A percentile compares a stretch with the other conserved stretches of the same genome.
Conservation (phyloP, 1,140 invertebrate genomes). For the Apis mellifera region Amel_HAv3.1 CM009936.2:6749001-6749500, state of each 20-base stretch:
- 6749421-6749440: too few relatives aligned
- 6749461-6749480: too few relatives aligned
- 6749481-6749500: too few relatives aligned
- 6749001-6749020: neutral
- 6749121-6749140: neutral
- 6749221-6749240: conserved; percentile 11
- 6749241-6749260: conserved; percentile 7
- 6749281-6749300: neutral
- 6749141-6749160: neutral
- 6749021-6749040: neutral
- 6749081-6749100: conserved; percentile 11
- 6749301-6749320: neutral
- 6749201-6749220: conserved; percentile 15
- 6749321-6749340: neutral
- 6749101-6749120: neutral
- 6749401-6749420: too few relatives aligned
- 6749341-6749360: neutral
- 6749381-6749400: too few relatives aligned
- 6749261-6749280: neutral
- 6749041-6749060: neutral
- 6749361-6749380: neutral
- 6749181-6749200: neutral
- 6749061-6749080: neutral
- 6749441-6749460: too few relatives aligned
- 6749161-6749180: conserved; percentile 20